Evolutionary conservation across 35 echinoderm and acorn worm genomes (phyloP), one percentile per base, ranked within the genome.

Genomic region (Ophiothrix spiculata): DNA sequence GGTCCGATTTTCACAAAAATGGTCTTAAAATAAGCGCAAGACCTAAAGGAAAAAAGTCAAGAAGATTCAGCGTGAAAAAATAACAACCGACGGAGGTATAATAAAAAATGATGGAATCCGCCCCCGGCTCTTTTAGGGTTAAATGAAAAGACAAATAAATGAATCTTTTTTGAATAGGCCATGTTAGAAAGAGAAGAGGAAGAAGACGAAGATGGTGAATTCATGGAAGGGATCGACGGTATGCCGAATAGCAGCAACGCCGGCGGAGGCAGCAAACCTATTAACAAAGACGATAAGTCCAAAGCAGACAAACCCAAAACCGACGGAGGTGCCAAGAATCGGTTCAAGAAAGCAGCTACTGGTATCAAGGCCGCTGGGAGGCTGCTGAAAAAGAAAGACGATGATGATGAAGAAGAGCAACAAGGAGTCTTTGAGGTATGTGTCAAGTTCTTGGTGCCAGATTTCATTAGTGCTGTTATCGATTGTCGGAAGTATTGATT

Each of bases 301-400:
- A 88, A 88, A 41, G 84, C 87, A 41, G 85, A 87, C 14, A 89
- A 89, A 32, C 56, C 79, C 16, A 85, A 92, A 85, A 80, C 82
- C 31, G 56, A 80, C 32, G 75, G 64, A 36, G 83, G 81, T 33
- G 41, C 80, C 64, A 87, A 64, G 79, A 69, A 25, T 28, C 85
- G 32, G 31, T 37, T 78, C 0, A 77, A 56, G 35, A 80, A 81
- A 21, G 81, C 74, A 37, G 81, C 87, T 32, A 80, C 38, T 28
- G 81, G 75, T 32, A 69, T 86, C 14, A 75, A 74, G 16, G 56
- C 84, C 0, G 90, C 75, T 23, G 77, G 76, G 4, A 91, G 86
- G 38, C 81, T 77, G 25, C 29, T 92, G 37, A 87, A 80, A 32
- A 87, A 83, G 83, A 92, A 87, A 35, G 80, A 85, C 4, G 90